phyloP scores from a whole-genome alignment of 1,140 invertebrate species.

The Pogonomyrmex barbatus region DNA sequence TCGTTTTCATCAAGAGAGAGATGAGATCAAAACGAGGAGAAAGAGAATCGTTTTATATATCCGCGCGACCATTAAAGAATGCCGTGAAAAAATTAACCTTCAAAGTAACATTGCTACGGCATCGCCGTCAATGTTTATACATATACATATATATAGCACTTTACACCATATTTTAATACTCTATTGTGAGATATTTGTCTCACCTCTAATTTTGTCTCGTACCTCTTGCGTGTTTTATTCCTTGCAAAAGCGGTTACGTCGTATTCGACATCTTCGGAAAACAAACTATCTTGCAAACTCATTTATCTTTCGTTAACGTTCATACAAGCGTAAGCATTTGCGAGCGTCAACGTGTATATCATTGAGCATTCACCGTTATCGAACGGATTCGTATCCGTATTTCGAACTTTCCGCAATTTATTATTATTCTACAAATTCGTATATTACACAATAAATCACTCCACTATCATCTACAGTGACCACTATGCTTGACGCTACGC shows the following conservation, averaged over 20 bases:
- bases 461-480: neutral
- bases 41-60: neutral
- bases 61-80: no score
- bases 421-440: neutral
- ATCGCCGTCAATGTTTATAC: no score
- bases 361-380: neutral
- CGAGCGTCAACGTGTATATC: neutral
- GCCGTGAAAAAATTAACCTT: slow-evolving; percentile 23
- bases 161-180: neutral
- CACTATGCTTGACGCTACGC: no score
- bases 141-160: neutral
- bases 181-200: slow-evolving; percentile 31
- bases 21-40: neutral
- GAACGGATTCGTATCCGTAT: no score
- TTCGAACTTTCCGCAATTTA: neutral
- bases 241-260: slow-evolving; percentile 80
- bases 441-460: neutral
- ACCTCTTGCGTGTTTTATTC: slow-evolving; percentile 81
- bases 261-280: slow-evolving; percentile 82
- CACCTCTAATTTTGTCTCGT: slow-evolving; percentile 43
- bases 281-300: slow-evolving; percentile 82
- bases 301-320: slow-evolving; percentile 74
- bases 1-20: no score
- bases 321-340: neutral
- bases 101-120: neutral